Conservation (phyloP, 2,888 invertebrate genomes). For the Oxyscelio sp. region DNA sequence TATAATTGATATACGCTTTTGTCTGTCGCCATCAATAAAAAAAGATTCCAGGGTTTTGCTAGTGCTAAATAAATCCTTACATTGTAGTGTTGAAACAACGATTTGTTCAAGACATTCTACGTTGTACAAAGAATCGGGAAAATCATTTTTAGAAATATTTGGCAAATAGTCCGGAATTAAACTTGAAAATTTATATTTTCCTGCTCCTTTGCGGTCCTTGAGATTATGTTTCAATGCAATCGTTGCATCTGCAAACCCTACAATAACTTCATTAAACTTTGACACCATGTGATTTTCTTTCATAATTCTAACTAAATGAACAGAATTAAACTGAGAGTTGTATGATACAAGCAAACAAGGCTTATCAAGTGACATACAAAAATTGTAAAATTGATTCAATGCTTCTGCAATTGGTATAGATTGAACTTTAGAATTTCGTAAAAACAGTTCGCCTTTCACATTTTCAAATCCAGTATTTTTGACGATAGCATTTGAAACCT, state of each 20-base stretch:
- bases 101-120: no score
- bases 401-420: slow-evolving; percentile 12
- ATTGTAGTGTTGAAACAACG: no score
- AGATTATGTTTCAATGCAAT: slow-evolving; percentile 3
- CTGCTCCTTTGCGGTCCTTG: no score
- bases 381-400: background rate
- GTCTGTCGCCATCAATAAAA: no score
- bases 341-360: slow-evolving; percentile 7
- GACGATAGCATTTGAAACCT: slow-evolving; percentile 11
- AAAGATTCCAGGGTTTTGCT: no score
- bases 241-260: slow-evolving; percentile 1
- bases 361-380: slow-evolving; percentile 19
- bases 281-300: background rate
- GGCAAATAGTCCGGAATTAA: no score
- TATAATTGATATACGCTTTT: no score
- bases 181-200: no score
- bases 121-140: no score
- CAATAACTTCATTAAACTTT: slow-evolving; percentile 11
- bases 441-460: slow-evolving; percentile 22
- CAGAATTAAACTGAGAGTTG: background rate
- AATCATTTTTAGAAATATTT: no score
- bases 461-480: slow-evolving; percentile 22
- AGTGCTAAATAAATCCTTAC: no score
- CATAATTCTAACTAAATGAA: slow-evolving; percentile 1
- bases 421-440: background rate